Base-by-base conservation (phyloP, 2,888 invertebrate species). In the Glaucopsyche alexis region DNA sequence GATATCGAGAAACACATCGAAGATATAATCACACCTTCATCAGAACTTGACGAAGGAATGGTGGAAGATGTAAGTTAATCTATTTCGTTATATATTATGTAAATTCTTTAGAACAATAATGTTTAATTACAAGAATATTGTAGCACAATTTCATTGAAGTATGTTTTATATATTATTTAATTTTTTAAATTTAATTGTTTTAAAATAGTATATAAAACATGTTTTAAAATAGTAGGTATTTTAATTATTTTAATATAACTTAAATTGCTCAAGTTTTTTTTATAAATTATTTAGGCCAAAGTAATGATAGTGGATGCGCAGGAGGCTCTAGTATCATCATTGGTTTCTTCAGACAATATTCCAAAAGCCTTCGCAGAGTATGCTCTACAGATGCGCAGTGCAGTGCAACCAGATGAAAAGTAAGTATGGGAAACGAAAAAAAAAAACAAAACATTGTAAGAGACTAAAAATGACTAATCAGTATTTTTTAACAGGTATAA, bases 1-100 rank as follows among this genome's bases (percentile, higher is more conserved):
- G 83, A 85, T 45, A 76, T 90, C n/a, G 84, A 87, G 74, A 75
- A 76, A 0, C 81, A 77, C 9, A 80, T 89, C 38, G 81, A 86
- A 50, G 77, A 78, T 2, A 78, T 87, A 19, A 76, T 90, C 2
- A 78, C 79, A 7, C 76, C 78, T 1, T 8, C 77, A 76, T 66
- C 73, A 38, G 72, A 2, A 50, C 13, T 47, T 1, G 1, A 7
- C 29, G 60, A 13, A 60, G 29, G 60, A 60, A 13, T 13, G 38
- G 29, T 13, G 60, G 78, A 79, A 82, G 83, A 73, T 73, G 73
- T 70, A 16, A 38, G 14, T 70, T 38, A 29, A 55, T 71, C 42
- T 47, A 13, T 45, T 55, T 2, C 4, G 11, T 55, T 9, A 19
- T 16, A 6, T 19, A 55, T 8, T 19, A 9, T 19, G 11, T 11